Conservation (phyloP, 2,888 invertebrate species). For the Aphrophora alni region DNA sequence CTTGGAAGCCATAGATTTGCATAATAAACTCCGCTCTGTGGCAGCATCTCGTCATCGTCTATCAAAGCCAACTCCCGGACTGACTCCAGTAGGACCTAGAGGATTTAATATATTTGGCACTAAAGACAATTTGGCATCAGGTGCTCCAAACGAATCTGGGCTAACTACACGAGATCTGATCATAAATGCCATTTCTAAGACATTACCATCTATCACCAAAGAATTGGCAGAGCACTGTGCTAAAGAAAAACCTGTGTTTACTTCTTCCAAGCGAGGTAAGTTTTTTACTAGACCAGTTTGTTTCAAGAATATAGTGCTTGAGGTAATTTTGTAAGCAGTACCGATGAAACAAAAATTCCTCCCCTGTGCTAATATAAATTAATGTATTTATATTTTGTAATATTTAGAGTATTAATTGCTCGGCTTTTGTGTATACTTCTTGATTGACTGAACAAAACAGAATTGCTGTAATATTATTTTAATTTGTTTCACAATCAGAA, state of each 20-base stretch:
- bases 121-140: background rate
- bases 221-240: conserved; percentile 57
- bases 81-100: background rate
- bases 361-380: too few relatives aligned
- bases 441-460: too few relatives aligned
- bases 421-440: too few relatives aligned
- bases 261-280: conserved; percentile 46
- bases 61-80: background rate
- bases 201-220: conserved; percentile 61
- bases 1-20: conserved; percentile 57
- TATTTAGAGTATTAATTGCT: too few relatives aligned
- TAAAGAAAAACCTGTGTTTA: conserved; percentile 42
- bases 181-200: conserved; percentile 61
- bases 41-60: conserved; percentile 2
- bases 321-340: too few relatives aligned
- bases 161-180: conserved; percentile 60
- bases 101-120: background rate
- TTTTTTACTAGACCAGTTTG: background rate
- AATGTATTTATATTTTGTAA: too few relatives aligned
- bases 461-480: too few relatives aligned
- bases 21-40: conserved; percentile 55
- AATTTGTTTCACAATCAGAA: too few relatives aligned
- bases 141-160: background rate
- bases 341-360: too few relatives aligned
- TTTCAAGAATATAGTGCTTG: too few relatives aligned